Base-by-base conservation (phyloP, 2,113 vertebrate species). In the Semnornis frantzii region DNA sequence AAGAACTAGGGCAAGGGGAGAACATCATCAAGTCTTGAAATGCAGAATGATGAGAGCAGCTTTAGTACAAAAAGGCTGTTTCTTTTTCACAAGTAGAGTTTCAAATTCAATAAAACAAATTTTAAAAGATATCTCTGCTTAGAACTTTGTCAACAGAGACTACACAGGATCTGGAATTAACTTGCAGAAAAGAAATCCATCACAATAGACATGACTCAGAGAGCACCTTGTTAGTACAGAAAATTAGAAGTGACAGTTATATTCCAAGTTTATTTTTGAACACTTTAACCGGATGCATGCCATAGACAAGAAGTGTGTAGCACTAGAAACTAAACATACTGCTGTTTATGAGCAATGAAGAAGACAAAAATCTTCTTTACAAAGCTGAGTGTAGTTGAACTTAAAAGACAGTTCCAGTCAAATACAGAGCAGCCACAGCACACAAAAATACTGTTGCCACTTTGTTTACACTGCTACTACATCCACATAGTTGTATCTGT, bases 61-160 rank as follows among this genome's bases (percentile, higher is more conserved):
- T 65, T 15, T 52, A 72, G 34, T 27, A 66, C 4, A 68, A 71
- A 60, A 72, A 7, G 57, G 5, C 5, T 75, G 2, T 1, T 10
- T 50, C 48, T 16, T 79, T 68, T 70, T 54, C n/a, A 81, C 15
- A 60, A 8, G 33, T 65, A 77, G 12, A 65, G 20, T 71, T 25
- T 62, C 20, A 83, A 91, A 66, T 28, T 55, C 4, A 65, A n/a
- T 4, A 2, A n/a, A 46, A 57, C 55, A 55, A 60, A 37, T 37
- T 2, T 2, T 12, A 54, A 58, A 30, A 10, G 10, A 76, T 10
- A 85, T 28, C 8, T 15, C 23, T 81, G 24, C 39, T n/a, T 31
- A 44, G 44, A 92, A 80, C 7, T 91, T 57, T 69, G 72, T 69
- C 65, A 93, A 91, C 48, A 83, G 10, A 85, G 19, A n/a, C 85